Evolutionary conservation across 2,113 vertebrate species (phyloP), one percentile per base, ranked within the genome.

Genomic region (Seriola aureovittata): DNA sequence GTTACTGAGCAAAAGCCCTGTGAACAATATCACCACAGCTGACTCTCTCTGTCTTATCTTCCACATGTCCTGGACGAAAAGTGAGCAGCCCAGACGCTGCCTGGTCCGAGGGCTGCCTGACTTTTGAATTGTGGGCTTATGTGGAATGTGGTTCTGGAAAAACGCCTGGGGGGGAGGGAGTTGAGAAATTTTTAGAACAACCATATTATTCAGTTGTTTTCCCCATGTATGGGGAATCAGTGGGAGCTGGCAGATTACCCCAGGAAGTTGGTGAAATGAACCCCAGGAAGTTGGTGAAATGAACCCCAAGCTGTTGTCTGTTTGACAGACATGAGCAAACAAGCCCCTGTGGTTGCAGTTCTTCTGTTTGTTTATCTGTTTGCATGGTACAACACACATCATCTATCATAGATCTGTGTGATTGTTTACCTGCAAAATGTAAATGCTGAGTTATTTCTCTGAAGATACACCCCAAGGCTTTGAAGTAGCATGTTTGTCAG

Each of bases 131-230:
- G 75, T 84, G 81, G 86, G 85, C 25, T 73, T 82, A 48, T 68
- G 71, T 71, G 85, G 86, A 94, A 90, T 86, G 74, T 54, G 60
- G 52, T 38, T 16, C 71, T 75, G 50, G 72, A 75, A 75, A 85
- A 69, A 77, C 67, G 65, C 67, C 62, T 36, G 42, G 32, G 65
- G 86, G 59, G 80, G 69, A 88, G 59, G 81, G 69, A 65, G 83
- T 73, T 44, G 75, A 80, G 81, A 82, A 60, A 74, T 82, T 82
- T 82, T 82, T 54, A 70, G 66, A 87, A 85, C 84, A 78, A 73
- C 70, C 71, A n/a, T 71, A 71, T 89, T 80, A 82, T 91, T 86
- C 79, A 55, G 36, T 84, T 82, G 46, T 82, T 86, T 64, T 73
- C 55, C 73, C 77, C 71, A 75, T 85, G 77, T 52, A 62, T 64